Conservation (phyloP, 2,113 vertebrate genomes). For the Gallinago undulata region DNA sequence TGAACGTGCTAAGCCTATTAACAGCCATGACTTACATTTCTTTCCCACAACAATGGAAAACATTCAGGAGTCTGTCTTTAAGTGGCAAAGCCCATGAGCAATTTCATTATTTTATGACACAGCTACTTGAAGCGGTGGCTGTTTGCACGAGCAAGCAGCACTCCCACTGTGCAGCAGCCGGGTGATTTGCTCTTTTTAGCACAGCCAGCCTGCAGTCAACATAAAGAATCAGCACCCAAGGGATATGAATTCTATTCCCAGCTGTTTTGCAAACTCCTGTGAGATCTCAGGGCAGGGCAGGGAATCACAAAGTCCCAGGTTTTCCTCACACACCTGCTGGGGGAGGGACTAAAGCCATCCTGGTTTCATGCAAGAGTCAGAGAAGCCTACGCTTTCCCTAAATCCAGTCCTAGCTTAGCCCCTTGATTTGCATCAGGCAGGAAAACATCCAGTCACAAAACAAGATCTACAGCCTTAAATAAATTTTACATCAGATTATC, state of each 20-base stretch:
- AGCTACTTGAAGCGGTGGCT: not conserved
- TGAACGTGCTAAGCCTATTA: conserved; percentile 39
- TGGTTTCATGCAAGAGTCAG: not conserved
- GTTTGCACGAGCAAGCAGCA: not conserved
- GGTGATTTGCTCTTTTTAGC: not conserved
- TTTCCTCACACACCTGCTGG: not conserved
- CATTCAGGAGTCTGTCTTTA: not conserved
- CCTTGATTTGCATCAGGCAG: not conserved
- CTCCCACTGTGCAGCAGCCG: not conserved
- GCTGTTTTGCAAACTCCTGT: not conserved
- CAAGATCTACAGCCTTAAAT: not conserved
- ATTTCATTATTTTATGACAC: not conserved
- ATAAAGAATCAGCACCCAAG: not conserved
- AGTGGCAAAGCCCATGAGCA: conserved; percentile 1
- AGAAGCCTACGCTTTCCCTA: not conserved
- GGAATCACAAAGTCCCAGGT: not conserved
- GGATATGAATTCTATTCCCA: not conserved
- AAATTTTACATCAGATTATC: not conserved
- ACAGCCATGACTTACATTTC: conserved; percentile 15
- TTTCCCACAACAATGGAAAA: not conserved
- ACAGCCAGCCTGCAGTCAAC: not conserved
- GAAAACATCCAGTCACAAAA: not conserved
- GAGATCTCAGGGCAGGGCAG: not conserved
- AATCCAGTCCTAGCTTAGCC: not conserved
- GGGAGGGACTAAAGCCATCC: not conserved